A percentile compares a stretch with the other conserved stretches of the same genome.
These are phyloP conservation scores for Pollenia labialis DNA, from an alignment of 2,888 invertebrate species.

Conservation along the genomic window DNA sequence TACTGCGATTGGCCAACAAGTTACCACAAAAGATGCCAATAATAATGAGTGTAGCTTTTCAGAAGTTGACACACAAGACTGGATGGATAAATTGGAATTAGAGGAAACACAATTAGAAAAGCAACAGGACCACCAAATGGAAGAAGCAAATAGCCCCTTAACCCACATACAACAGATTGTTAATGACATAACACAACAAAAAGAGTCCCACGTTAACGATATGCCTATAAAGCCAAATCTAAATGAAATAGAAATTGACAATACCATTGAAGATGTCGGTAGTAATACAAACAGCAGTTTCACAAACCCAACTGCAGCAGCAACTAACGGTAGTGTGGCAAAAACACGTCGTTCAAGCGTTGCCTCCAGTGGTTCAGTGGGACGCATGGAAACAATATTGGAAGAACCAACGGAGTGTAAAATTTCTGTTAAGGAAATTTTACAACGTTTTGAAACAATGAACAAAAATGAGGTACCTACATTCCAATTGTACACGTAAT, in stretches of 20 bases:
- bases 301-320: slow-evolving; percentile 9
- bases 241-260: slow-evolving; percentile 51
- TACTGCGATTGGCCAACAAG: neutral
- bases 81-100: slow-evolving; percentile 34
- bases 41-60: slow-evolving; percentile 40
- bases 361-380: slow-evolving; percentile 85
- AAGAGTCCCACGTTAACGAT: slow-evolving; percentile 7
- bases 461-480: slow-evolving; percentile 83
- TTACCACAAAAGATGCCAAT: slow-evolving; percentile 45
- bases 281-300: neutral
- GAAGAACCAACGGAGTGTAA: slow-evolving; percentile 92
- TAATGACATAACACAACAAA: slow-evolving; percentile 55
- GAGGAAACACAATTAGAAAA: slow-evolving; percentile 9
- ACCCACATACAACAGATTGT: slow-evolving; percentile 66
- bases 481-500: neutral
- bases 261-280: slow-evolving; percentile 15
- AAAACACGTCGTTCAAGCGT: slow-evolving; percentile 83
- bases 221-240: neutral
- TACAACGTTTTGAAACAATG: slow-evolving; percentile 91
- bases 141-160: slow-evolving; percentile 44
- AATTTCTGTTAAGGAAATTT: slow-evolving; percentile 92
- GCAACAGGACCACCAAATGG: slow-evolving; percentile 3
- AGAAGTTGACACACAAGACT: slow-evolving; percentile 32
- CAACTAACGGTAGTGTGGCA: slow-evolving; percentile 50
- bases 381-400: slow-evolving; percentile 92